phyloP scores from a whole-genome alignment of 2,797 vertebrate genomes.

The Anguilla obscura region DNA sequence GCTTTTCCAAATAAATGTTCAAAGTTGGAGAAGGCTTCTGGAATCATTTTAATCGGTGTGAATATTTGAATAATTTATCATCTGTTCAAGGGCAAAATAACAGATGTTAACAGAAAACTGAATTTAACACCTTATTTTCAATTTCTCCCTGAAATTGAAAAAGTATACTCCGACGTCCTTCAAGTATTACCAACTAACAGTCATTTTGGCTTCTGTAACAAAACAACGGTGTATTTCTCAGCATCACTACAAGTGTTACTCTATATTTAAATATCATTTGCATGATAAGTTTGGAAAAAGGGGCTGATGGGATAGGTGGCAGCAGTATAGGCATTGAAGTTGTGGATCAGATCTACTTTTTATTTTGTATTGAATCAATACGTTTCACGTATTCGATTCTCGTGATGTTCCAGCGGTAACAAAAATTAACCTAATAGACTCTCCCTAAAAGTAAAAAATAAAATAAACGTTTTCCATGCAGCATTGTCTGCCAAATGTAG shows the following conservation, averaged over 20 bases:
- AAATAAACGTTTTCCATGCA: no score
- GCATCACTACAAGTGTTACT: not conserved
- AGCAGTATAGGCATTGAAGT: not conserved
- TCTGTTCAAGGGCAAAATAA: not conserved
- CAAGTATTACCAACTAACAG: not conserved
- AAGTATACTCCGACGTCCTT: not conserved
- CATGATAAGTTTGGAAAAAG: not conserved
- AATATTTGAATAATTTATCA: not conserved
- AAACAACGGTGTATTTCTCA: not conserved
- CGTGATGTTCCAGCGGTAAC: no score
- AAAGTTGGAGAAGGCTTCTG: not conserved
- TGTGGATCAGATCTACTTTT: not conserved
- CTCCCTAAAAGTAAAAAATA: no score
- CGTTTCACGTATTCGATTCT: not conserved
- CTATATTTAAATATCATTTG: not conserved
- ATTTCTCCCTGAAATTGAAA: not conserved
- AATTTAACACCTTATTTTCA: not conserved
- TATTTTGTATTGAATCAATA: not conserved
- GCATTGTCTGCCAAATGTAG: no score
- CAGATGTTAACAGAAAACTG: not conserved
- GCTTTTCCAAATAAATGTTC: slow-evolving; percentile 22
- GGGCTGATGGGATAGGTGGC: not conserved
- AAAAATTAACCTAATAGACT: no score
- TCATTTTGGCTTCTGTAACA: not conserved
- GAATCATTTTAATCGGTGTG: not conserved